These are phyloP conservation scores for Poliocrania exsul DNA, from an alignment of 2,797 vertebrate genomes.

Conservation along the genomic window DNA sequence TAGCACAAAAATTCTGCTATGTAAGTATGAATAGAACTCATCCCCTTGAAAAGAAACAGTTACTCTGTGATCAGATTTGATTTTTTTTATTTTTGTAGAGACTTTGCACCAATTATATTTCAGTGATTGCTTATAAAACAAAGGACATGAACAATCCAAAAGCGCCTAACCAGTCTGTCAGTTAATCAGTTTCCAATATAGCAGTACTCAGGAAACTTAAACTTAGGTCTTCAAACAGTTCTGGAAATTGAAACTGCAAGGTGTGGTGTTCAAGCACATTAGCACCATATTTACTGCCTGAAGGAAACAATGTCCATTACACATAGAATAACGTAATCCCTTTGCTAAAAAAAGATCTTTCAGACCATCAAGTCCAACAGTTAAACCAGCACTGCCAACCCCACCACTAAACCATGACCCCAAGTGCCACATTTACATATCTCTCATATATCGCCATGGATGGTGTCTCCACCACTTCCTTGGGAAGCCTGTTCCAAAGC, in stretches of 20 bases:
- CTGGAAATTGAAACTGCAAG: not conserved
- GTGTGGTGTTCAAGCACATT: not conserved
- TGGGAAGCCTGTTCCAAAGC: not conserved
- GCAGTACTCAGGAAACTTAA: not conserved
- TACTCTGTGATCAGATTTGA: not conserved
- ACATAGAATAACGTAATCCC: not conserved
- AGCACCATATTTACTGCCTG: not conserved
- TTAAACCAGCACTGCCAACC: not conserved
- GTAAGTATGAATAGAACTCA: not conserved
- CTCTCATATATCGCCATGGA: not conserved
- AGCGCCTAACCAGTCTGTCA: not conserved
- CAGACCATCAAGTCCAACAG: not conserved
- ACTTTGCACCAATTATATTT: not conserved
- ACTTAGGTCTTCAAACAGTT: not conserved
- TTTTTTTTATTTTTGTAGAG: not conserved
- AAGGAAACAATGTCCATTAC: not conserved
- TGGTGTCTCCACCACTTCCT: not conserved
- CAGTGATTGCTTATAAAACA: not conserved
- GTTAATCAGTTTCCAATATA: not conserved
- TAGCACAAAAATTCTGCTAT: not conserved
- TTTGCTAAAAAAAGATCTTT: not conserved
- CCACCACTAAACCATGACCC: not conserved
- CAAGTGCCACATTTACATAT: fast-evolving
- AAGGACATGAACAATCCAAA: not conserved
- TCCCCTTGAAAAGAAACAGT: not conserved